Evolutionary conservation across 2,113 vertebrate species (phyloP).

Genomic region (Stegostoma tigrinum): DNA sequence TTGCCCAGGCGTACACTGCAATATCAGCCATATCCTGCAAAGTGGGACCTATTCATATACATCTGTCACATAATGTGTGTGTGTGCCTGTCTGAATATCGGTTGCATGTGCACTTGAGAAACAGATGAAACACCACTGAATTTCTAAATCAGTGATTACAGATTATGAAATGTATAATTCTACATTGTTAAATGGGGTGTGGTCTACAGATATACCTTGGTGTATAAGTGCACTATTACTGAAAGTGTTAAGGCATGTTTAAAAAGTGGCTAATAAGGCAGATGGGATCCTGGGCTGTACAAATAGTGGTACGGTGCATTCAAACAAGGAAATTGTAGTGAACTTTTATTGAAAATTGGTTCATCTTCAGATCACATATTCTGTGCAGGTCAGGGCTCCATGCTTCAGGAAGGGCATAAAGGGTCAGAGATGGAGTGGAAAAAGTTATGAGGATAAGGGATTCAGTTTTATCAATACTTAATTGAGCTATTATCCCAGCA

Average conservation of each 20-base stretch:
- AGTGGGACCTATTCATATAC: no score
- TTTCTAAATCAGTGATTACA: neutral
- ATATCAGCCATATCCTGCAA: no score
- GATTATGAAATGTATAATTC: neutral
- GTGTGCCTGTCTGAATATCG: no score
- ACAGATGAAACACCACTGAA: neutral
- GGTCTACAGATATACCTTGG: no score
- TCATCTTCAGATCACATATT: neutral
- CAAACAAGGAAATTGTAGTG: neutral
- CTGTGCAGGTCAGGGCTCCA: neutral
- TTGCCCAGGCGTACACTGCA: no score
- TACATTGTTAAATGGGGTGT: no score
- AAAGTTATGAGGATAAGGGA: neutral
- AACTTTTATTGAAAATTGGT: neutral
- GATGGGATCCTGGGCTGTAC: neutral
- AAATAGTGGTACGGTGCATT: neutral
- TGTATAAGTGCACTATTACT: neutral
- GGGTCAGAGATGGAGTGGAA: neutral
- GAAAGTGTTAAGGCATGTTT: neutral
- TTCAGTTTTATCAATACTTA: neutral
- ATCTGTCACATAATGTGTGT: no score
- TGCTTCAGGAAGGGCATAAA: neutral
- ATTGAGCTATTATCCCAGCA: no score
- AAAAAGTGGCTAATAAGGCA: neutral
- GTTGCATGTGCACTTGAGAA: no score